Base-by-base conservation (phyloP, 2,888 invertebrate species). In the Volucella inflata region DNA sequence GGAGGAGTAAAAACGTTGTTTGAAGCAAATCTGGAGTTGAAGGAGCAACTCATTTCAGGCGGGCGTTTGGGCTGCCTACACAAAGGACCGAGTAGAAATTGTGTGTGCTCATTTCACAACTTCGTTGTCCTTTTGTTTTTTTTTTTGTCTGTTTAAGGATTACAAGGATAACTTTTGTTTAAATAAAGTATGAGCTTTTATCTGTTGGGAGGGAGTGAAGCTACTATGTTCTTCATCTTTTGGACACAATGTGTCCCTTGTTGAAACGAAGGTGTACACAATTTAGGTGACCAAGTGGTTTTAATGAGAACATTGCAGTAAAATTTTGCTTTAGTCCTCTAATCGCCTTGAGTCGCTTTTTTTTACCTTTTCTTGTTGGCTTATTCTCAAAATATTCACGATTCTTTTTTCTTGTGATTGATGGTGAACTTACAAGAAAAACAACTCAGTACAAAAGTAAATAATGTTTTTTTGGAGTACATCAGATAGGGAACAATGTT, bases 81-180 rank as follows among this genome's bases (percentile, higher is more conserved):
- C 40, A 36, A 42, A 46, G 51, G 48, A 36, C 11, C 44, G 17
- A 42, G 53, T 42, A 46, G 3, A 57, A n/a, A 44, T 51, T 59
- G 30, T 65, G 64, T 84, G 83, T 75, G 78, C 83, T 83, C 82
- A 83, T 83, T 83, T 83, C 30, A 30, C 30, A 74, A 21, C 16
- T 65, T 67, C 16, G 72, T 72, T 79, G 68, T 38, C 60, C 57
- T 70, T 70, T 64, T 80, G 38, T 70, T 48, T 67, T 72, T 68
- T n/a, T 53, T 42, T 11, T 21, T 6, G n/a, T n/a, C n/a, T 50
- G 42, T 30, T 30, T 57, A 75, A 82, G 84, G 84, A 84, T 84
- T 84, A 80, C 80, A 84, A 80, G 84, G 80, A 80, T 84, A 84
- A 71, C 53, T 55, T 79, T 71, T 62, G 60, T 75, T 75, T 84